phyloP scores from a whole-genome alignment of 2,888 invertebrate species.

The Byasa hedistus region DNA sequence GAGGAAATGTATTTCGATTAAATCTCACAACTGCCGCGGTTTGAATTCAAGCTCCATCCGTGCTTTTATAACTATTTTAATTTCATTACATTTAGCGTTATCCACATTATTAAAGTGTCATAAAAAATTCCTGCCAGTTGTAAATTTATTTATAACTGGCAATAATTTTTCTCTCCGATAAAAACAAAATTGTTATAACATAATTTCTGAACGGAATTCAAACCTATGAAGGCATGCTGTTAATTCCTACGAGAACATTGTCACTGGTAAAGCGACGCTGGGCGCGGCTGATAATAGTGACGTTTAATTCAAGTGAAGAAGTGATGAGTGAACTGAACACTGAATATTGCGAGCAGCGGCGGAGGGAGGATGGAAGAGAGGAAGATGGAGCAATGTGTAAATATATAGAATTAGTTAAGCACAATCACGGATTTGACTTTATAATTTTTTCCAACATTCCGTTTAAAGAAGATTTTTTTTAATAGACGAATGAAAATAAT shows the following conservation, averaged over 20 bases:
- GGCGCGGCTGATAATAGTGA: conserved; percentile 41
- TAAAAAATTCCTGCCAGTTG: too few species aligned
- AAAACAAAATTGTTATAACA: neutral
- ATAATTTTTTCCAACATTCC: conserved; percentile 42
- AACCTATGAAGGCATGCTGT: conserved; percentile 23
- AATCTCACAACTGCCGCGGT: conserved; percentile 45
- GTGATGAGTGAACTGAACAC: conserved; percentile 56
- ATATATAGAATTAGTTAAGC: conserved; percentile 57
- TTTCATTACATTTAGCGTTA: too few species aligned
- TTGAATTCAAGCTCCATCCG: conserved; percentile 5
- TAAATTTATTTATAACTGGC: too few species aligned
- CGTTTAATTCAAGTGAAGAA: conserved; percentile 34
- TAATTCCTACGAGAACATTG: conserved; percentile 67
- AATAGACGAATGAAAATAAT: conserved; percentile 29
- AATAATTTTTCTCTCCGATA: too few species aligned
- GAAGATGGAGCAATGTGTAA: conserved; percentile 67
- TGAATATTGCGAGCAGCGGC: conserved; percentile 36
- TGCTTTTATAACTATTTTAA: too few species aligned
- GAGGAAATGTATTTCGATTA: conserved; percentile 81
- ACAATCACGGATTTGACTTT: conserved; percentile 72
- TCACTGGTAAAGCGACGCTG: conserved; percentile 72
- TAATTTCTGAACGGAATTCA: conserved; percentile 15
- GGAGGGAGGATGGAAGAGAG: conserved; percentile 36
- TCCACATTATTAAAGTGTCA: too few species aligned
- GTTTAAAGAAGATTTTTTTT: conserved; percentile 32